phyloP scores from a whole-genome alignment of 30 jellyfish, hydroid and myxozoan genomes.

The Pelagia noctiluca region DNA sequence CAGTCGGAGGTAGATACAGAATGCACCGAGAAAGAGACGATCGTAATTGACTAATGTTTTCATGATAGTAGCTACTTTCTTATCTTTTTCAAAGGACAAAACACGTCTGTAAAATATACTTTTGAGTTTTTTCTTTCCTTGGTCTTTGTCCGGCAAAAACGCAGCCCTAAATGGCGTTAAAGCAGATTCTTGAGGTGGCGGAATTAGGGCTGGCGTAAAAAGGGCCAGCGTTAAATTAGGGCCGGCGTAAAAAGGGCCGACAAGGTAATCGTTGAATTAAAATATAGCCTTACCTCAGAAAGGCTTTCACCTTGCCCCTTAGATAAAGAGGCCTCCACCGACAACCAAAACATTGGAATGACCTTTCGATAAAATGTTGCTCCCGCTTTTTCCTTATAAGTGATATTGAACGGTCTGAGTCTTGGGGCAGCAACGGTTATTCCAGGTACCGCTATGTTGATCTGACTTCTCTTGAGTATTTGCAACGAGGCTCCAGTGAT shows the following conservation, averaged over 20 bases:
- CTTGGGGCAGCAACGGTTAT: conserved; percentile 54
- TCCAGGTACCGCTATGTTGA: conserved; percentile 45
- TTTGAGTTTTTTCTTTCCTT: too few species aligned
- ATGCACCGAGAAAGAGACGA: too few species aligned
- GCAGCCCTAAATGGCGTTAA: neutral
- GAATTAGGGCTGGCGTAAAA: neutral
- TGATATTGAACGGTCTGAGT: conserved; percentile 52
- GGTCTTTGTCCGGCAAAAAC: neutral
- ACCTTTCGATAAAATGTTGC: conserved; percentile 17
- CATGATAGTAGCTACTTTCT: too few species aligned
- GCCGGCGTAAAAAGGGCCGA: neutral
- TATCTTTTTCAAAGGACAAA: too few species aligned
- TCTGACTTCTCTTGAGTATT: conserved; percentile 19
- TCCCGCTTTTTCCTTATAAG: conserved; percentile 27
- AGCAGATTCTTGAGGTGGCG: neutral
- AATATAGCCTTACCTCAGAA: conserved; percentile 11
- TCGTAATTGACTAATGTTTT: too few species aligned
- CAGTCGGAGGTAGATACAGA: too few species aligned
- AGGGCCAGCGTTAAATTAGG: neutral
- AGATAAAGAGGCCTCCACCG: conserved; percentile 23
- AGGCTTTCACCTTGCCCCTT: neutral
- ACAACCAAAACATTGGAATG: conserved; percentile 64
- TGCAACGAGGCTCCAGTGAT: conserved; percentile 42
- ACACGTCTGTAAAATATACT: too few species aligned
- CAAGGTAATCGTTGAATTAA: too few species aligned